A percentile compares a stretch with the other conserved stretches of the same genome.
Conservation (phyloP, 2,888 invertebrate genomes). For the Cataglyphis altisquamis region DNA sequence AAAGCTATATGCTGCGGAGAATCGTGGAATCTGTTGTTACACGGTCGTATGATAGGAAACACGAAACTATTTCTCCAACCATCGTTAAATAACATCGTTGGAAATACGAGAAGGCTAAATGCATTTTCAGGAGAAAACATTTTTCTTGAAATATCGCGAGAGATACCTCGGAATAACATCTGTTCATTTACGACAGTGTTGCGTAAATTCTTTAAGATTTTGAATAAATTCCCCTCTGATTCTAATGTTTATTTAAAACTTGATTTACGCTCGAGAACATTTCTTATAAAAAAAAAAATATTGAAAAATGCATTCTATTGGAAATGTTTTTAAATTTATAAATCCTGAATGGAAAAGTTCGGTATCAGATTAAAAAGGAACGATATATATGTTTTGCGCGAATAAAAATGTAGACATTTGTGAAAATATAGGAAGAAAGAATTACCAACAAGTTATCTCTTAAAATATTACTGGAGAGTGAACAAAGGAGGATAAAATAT, state of each 20-base stretch:
- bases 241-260: neutral
- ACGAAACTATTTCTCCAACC: conserved; percentile 38
- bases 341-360: neutral
- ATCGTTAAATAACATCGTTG: conserved; percentile 36
- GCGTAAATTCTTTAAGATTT: conserved; percentile 4
- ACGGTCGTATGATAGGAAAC: conserved; percentile 22
- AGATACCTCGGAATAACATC: neutral
- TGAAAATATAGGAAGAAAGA: neutral
- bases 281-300: neutral
- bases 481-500: conserved; percentile 29
- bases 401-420: neutral
- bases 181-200: conserved; percentile 14
- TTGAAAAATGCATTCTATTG: neutral
- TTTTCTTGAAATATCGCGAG: conserved; percentile 23
- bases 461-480: conserved; percentile 6
- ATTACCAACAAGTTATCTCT: neutral
- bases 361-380: neutral
- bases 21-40: conserved; percentile 15
- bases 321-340: neutral
- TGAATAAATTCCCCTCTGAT: neutral
- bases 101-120: conserved; percentile 35
- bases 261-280: neutral
- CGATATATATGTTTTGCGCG: neutral
- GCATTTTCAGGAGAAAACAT: conserved; percentile 29
- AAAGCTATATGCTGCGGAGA: conserved; percentile 3